phyloP scores from a whole-genome alignment of 1,140 invertebrate species.

The Geopemphigus sp. region DNA sequence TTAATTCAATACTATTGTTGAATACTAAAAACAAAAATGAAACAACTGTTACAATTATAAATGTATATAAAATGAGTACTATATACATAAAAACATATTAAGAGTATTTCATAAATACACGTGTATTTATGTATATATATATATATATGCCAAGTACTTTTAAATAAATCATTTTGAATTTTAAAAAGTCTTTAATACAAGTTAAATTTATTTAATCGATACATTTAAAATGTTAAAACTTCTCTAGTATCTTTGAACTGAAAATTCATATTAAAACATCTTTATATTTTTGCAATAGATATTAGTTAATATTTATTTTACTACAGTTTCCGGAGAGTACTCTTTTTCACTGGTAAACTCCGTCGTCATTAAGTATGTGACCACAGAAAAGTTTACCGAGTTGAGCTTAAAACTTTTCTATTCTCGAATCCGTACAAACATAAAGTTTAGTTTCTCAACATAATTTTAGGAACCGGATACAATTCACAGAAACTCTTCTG shows the following conservation, averaged over 20 bases:
- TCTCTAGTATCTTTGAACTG: not conserved
- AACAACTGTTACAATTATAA: no score
- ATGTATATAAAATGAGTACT: no score
- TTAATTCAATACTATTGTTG: no score
- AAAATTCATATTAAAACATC: not conserved
- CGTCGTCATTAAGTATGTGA: conserved; percentile 14
- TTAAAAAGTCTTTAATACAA: not conserved
- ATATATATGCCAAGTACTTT: no score
- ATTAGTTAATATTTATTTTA: conserved; percentile 1
- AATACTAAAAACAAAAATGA: no score
- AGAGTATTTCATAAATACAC: no score
- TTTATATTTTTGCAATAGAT: conserved; percentile 7
- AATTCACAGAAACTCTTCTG: not conserved
- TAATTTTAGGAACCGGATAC: conserved; percentile 25
- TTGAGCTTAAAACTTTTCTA: conserved; percentile 19
- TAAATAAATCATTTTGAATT: not conserved
- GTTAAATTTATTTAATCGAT: not conserved
- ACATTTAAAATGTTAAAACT: not conserved
- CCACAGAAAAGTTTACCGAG: conserved; percentile 10
- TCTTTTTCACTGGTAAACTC: conserved; percentile 1
- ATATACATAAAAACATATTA: no score
- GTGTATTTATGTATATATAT: no score
- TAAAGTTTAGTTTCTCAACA: conserved; percentile 11
- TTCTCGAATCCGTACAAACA: conserved; percentile 4
- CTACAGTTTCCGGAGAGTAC: not conserved